Base-by-base conservation (phyloP, 1,140 invertebrate genomes). In the Mesaphorura yosii region DNA sequence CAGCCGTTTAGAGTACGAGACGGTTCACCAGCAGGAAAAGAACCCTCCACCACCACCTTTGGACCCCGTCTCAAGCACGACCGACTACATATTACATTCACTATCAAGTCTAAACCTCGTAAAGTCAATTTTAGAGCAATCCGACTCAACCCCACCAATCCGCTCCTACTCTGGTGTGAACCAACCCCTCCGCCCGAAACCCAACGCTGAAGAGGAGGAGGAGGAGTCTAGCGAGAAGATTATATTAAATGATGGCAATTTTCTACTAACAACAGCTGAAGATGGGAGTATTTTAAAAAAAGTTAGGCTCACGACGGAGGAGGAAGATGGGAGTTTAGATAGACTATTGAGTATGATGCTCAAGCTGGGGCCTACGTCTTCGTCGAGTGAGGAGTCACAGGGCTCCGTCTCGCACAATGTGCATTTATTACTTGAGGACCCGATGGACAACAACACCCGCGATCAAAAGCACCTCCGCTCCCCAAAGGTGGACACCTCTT, bases 341-440 rank as follows among this genome's bases (percentile, higher is more conserved):
- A 62, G 59, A 52, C 57, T 62, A 20, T 22, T 62, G 23, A 57
- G 53, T 20, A 62, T 62, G 60, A 62, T 62, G 60, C 53, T 62
- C 49, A 56, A 53, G 31, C 45, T 53, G 14, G 37, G 52, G 20
- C 34, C 38, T 25, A 14, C 27, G n/a, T 34, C 29, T 29, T 15
- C 10, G 5, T 15, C 26, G 6, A 22, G 23, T 20, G 19, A 23
- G 20, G 12, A n/a, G 6, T 22, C 39, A n/a, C n/a, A 42, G 1
- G 55, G 53, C 26, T 29, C 59, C 5, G 49, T 37, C 1, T 45
- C 47, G 31, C 51, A 54, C n/a, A 58, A 55, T 41, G 57, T 62
- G 2, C 31, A 58, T 22, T 42, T 62, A 17, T 20, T 62, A 14
- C 25, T 23, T 17, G 10, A 14, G 12, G 12, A 10, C 10, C n/a